Evolutionary conservation across 1,140 invertebrate species (phyloP).

Genomic region (Cydia amplana): DNA sequence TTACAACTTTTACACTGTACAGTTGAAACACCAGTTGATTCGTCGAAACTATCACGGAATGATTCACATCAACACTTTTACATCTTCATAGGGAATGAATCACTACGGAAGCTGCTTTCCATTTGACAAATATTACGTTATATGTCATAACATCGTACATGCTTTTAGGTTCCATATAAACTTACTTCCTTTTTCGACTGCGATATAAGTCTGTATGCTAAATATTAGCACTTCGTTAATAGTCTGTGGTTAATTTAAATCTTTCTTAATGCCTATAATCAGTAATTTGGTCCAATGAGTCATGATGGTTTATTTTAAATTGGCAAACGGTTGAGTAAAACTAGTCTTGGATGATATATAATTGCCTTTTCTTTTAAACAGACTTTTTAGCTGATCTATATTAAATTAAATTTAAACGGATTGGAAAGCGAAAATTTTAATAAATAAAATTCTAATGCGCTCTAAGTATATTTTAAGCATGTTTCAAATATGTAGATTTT

Average conservation of each 20-base stretch:
- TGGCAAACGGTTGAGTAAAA: neutral
- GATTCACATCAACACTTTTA: conserved; percentile 6
- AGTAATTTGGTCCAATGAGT: neutral
- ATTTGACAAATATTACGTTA: conserved; percentile 12
- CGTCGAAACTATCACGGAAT: conserved; percentile 26
- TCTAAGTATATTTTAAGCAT: too few relatives aligned
- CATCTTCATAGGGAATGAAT: neutral
- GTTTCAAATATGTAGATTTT: too few relatives aligned
- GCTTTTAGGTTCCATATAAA: neutral
- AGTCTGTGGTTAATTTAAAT: conserved; percentile 7
- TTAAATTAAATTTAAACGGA: too few relatives aligned
- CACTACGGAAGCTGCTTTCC: conserved; percentile 26
- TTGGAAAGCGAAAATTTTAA: too few relatives aligned
- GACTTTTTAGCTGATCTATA: too few relatives aligned
- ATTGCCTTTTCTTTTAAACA: too few relatives aligned
- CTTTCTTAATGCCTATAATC: neutral
- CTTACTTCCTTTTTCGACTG: neutral
- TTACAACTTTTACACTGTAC: neutral
- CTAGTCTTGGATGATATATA: neutral
- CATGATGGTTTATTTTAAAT: conserved; percentile 12
- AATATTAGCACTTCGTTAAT: neutral
- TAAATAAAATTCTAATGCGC: too few relatives aligned
- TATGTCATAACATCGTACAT: neutral
- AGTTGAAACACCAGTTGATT: neutral
- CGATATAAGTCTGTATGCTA: neutral